These are phyloP conservation scores for Agonopterix subpropinquella DNA, from an alignment of 2,888 invertebrate species.

Conservation along the genomic window DNA sequence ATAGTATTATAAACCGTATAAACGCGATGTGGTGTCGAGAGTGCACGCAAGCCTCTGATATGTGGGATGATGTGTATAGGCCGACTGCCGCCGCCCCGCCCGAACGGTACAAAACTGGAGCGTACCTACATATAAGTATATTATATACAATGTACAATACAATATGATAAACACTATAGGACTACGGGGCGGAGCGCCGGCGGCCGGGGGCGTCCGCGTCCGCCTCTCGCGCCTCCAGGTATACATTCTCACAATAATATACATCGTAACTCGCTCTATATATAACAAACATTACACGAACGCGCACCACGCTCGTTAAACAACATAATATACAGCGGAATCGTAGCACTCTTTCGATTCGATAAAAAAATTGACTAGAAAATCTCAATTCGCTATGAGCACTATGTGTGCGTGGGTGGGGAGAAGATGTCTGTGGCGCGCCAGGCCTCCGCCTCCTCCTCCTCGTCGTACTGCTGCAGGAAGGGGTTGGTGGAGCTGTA, in stretches of 20 bases:
- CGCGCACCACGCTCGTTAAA: slow-evolving; percentile 62
- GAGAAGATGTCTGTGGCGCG: slow-evolving; percentile 66
- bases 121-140: slow-evolving; percentile 64
- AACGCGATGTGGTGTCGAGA: slow-evolving; percentile 27
- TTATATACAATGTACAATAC: slow-evolving; percentile 73
- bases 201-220: slow-evolving; percentile 42
- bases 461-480: slow-evolving; percentile 72
- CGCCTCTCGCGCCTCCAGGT: slow-evolving; percentile 55
- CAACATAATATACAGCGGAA: slow-evolving; percentile 71
- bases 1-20: too few relatives aligned
- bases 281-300: slow-evolving; percentile 64
- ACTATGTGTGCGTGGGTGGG: slow-evolving; percentile 67
- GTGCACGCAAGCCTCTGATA: slow-evolving; percentile 68
- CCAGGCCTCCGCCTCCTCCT: slow-evolving; percentile 69
- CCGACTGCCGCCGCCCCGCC: slow-evolving; percentile 51
- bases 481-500: slow-evolving; percentile 77
- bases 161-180: slow-evolving; percentile 36
- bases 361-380: slow-evolving; percentile 73
- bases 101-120: slow-evolving; percentile 58
- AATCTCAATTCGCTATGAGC: slow-evolving; percentile 68
- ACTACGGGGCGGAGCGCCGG: slow-evolving; percentile 38
- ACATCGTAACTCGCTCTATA: slow-evolving; percentile 71
- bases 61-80: slow-evolving; percentile 71
- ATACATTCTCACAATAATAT: slow-evolving; percentile 71
- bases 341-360: slow-evolving; percentile 68